Evolutionary conservation across 2,113 vertebrate genomes (phyloP), one percentile per base, ranked within the genome.

Genomic region (Tragulus kanchil): DNA sequence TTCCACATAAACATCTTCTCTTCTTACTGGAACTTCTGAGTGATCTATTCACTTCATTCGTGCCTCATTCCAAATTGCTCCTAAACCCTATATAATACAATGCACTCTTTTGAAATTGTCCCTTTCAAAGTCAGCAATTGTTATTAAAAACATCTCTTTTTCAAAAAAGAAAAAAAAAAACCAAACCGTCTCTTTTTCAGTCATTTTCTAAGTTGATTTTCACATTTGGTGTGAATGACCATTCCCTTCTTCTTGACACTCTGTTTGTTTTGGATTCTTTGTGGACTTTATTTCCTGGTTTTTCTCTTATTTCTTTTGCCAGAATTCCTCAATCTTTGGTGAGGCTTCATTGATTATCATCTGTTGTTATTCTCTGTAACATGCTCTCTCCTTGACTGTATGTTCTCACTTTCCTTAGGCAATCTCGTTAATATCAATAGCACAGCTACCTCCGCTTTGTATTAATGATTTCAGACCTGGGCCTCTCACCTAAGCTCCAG

Each of bases 131-230:
- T 62, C 86, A 64, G 65, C 48, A 56, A 25, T 58, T 82, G 1
- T 73, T 71, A 48, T 36, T 36, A 36, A 48, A 69, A 91, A 67
- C 21, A 25, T 93, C 12, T 52, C 28, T 71, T 73, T 89, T n/a
- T 31, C 54, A 62, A 36, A 36, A 36, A 36, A 36, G 36, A 36
- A 36, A 36, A 36, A 36, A 36, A 36, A 36, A 36, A 36, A 36
- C 36, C 36, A 48, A 69, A 91, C 58, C 21, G 17, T 93, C 12
- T 52, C 28, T 71, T 73, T 89, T n/a, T 31, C 54, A 62, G 1
- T 71, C 6, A 2, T 87, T 87, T 95, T 81, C 89, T 89, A 81
- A 92, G 16, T 92, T 71, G 31, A 54, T 54, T 42, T 45, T 81
- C n/a, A 14, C 4, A 11, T 73, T 69, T 95, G 26, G 26, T 28